phyloP scores from a whole-genome alignment of 2,888 invertebrate species.

The Cephus pulcher region DNA sequence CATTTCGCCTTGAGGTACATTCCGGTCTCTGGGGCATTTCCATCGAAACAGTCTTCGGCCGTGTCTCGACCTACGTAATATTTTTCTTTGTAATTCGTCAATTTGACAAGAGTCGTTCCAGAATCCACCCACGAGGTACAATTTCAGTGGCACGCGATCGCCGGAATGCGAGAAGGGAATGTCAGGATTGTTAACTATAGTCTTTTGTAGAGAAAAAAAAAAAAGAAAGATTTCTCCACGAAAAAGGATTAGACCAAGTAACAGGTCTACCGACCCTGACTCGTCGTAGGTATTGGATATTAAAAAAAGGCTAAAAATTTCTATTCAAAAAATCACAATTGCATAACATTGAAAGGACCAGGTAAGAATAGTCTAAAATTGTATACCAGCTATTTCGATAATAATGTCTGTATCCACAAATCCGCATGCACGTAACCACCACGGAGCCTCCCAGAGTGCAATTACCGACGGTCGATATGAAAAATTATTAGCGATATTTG shows the following conservation, averaged over 20 bases:
- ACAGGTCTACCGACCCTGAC: background rate
- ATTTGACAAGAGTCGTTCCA: background rate
- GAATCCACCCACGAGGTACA: background rate
- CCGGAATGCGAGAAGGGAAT: background rate
- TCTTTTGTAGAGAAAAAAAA: background rate
- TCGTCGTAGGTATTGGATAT: background rate
- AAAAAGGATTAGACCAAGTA: background rate
- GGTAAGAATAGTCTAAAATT: background rate
- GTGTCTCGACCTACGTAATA: background rate
- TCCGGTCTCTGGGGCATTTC: background rate
- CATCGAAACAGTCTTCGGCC: background rate
- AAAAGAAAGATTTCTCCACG: background rate
- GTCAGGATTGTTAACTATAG: background rate
- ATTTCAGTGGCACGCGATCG: conserved; percentile 4
- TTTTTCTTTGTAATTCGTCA: background rate
- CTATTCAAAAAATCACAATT: background rate
- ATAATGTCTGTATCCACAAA: background rate
- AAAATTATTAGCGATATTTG: background rate
- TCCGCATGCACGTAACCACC: background rate
- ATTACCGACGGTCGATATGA: background rate
- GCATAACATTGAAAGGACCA: background rate
- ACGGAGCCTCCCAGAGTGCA: background rate
- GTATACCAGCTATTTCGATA: too few relatives aligned
- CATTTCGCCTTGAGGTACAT: background rate
- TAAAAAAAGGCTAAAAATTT: background rate